Conservation (phyloP, 2,113 vertebrate species). For the Puma concolor region DNA sequence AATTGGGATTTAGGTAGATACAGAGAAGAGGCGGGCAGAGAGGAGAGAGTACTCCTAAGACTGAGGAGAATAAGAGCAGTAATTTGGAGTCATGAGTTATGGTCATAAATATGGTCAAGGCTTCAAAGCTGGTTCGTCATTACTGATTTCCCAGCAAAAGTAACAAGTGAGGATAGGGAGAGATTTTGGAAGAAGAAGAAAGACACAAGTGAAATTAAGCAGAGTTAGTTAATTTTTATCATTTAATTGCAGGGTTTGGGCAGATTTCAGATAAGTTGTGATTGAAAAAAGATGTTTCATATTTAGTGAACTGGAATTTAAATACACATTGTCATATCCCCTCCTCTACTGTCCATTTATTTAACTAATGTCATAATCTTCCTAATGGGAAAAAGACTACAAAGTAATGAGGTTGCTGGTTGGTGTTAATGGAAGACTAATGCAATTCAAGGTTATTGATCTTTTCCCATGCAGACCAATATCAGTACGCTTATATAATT, state of each 20-base stretch:
- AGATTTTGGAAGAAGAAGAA: background rate
- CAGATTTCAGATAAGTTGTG: conserved; percentile 11
- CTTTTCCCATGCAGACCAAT: background rate
- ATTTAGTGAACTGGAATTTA: background rate
- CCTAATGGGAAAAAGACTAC: background rate
- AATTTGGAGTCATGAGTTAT: background rate
- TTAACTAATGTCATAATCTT: background rate
- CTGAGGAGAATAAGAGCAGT: background rate
- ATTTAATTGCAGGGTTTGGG: background rate
- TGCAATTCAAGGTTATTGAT: conserved; percentile 9
- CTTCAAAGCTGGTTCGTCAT: background rate
- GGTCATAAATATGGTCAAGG: background rate
- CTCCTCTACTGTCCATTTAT: background rate
- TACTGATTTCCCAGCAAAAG: background rate
- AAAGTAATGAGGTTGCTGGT: conserved; percentile 8
- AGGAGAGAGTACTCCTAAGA: background rate
- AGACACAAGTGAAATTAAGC: background rate
- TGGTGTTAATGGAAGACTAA: conserved; percentile 1
- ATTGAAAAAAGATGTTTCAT: background rate
- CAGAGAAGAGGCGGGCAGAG: background rate
- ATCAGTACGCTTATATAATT: background rate
- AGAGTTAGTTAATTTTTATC: background rate
- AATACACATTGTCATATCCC: background rate
- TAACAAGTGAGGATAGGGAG: background rate
- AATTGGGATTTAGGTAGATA: background rate